Conservation (phyloP, 1,140 invertebrate genomes). For the Ericerus pela region DNA sequence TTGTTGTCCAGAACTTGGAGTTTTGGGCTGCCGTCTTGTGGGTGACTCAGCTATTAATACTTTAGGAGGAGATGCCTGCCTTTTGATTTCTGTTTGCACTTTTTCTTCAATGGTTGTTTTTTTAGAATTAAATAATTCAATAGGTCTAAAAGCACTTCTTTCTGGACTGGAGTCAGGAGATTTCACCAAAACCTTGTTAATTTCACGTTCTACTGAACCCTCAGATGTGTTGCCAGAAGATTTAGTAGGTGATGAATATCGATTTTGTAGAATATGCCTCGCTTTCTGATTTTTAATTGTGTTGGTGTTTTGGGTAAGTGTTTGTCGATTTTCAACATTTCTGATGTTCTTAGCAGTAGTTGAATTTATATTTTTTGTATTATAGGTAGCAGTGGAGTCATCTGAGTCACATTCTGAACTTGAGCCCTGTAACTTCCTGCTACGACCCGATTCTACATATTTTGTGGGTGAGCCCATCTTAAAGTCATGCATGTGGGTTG, state of each 20-base stretch:
- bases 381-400: conserved; percentile 12
- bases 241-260: neutral
- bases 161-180: conserved; percentile 25
- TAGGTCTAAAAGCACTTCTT: conserved; percentile 25
- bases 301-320: neutral
- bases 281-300: neutral
- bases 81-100: too few relatives aligned
- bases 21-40: too few relatives aligned
- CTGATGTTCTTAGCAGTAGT: neutral
- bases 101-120: too few relatives aligned
- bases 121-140: too few relatives aligned
- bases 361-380: conserved; percentile 2
- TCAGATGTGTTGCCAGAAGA: conserved; percentile 24
- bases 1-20: too few relatives aligned
- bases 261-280: neutral
- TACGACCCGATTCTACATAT: too few relatives aligned
- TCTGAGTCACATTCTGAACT: neutral
- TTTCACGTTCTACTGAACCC: conserved; percentile 26
- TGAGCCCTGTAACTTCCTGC: neutral
- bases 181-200: conserved; percentile 14
- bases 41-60: too few relatives aligned
- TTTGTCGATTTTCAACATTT: conserved; percentile 5
- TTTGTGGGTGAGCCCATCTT: too few relatives aligned
- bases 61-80: too few relatives aligned
- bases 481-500: too few relatives aligned